These are phyloP conservation scores for Ceratina japonica DNA, from an alignment of 1,140 invertebrate species.

Conservation along the genomic window DNA sequence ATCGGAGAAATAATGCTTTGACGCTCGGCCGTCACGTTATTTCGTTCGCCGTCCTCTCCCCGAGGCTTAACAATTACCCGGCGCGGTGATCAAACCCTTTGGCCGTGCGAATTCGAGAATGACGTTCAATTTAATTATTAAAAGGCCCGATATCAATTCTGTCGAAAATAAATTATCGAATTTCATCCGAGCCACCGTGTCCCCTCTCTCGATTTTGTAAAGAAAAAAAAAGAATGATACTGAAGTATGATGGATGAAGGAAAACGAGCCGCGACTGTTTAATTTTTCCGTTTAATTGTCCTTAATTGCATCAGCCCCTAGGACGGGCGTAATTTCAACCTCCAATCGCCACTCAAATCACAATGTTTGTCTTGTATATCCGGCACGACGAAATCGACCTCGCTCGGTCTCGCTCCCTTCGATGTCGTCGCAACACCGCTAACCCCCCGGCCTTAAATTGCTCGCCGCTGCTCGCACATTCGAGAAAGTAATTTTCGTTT, in stretches of 20 bases:
- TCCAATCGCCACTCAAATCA: constrained; percentile 49
- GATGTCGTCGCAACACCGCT: background rate
- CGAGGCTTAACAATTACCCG: too few species aligned
- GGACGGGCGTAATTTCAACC: constrained; percentile 43
- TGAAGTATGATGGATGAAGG: background rate
- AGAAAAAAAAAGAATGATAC: background rate
- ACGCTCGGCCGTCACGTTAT: background rate
- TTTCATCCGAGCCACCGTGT: too few species aligned
- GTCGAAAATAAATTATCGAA: too few species aligned
- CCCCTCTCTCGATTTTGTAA: too few species aligned
- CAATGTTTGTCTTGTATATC: constrained; percentile 59
- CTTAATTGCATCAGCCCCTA: constrained; percentile 16
- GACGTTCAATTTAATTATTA: too few species aligned
- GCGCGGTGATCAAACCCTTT: too few species aligned
- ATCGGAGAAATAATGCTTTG: constrained; percentile 1
- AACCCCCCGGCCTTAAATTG: constrained; percentile 45
- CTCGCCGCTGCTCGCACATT: constrained; percentile 58
- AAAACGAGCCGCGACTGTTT: constrained; percentile 16
- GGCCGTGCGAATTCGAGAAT: too few species aligned
- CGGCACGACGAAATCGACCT: constrained; percentile 44
- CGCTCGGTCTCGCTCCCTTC: background rate
- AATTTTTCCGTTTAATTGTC: constrained; percentile 36
- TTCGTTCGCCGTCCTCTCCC: too few species aligned
- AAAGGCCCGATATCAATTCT: too few species aligned
- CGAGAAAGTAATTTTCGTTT: constrained; percentile 66